A percentile compares a stretch with the other conserved stretches of the same genome.
phyloP scores from a whole-genome alignment of 1,140 invertebrate genomes.

The Conus betulinus region DNA sequence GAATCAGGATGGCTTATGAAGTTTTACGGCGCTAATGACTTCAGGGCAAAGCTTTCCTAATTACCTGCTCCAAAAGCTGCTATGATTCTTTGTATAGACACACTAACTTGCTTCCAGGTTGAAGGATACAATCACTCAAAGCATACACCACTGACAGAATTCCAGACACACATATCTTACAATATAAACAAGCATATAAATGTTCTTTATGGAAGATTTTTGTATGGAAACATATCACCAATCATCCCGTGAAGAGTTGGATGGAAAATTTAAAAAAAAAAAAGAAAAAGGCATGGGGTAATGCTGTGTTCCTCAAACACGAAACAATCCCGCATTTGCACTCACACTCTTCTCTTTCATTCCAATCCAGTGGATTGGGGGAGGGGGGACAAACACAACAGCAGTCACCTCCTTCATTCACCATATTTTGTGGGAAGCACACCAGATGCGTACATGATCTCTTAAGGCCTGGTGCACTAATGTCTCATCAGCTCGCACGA shows the following conservation, averaged over 20 bases:
- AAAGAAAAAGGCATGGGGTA: background rate
- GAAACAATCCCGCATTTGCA: background rate
- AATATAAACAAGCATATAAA: background rate
- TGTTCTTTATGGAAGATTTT: background rate
- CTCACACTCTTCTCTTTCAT: background rate
- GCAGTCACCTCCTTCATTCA: background rate
- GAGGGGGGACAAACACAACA: background rate
- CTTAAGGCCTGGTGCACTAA: constrained; percentile 23
- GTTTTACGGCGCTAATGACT: too few species aligned
- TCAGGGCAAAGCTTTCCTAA: background rate
- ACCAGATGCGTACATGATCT: constrained; percentile 23
- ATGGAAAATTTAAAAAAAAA: background rate
- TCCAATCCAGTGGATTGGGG: background rate
- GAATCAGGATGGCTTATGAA: too few species aligned
- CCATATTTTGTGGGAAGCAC: background rate
- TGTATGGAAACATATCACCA: background rate
- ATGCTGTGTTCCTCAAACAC: background rate
- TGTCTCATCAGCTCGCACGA: background rate
- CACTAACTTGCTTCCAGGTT: background rate
- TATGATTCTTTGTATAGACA: background rate
- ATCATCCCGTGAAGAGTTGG: background rate
- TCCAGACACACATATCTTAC: background rate
- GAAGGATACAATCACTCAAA: too few species aligned
- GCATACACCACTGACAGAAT: too few species aligned
- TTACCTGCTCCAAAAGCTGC: background rate